Conservation (phyloP, 2,113 vertebrate genomes). For the Nothocercus julius region DNA sequence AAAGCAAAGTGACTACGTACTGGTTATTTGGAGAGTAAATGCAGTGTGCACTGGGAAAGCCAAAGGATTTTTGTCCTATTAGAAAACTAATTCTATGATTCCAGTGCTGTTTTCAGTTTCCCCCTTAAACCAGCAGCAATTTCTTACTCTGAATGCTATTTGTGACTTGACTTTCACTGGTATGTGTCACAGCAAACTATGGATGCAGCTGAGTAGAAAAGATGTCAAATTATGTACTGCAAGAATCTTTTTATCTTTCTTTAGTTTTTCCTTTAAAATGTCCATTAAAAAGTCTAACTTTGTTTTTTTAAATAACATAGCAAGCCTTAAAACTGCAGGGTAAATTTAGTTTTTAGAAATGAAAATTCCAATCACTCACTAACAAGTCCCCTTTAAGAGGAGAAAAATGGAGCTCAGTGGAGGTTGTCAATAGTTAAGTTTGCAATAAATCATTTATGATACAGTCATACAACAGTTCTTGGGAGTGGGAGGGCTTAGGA, state of each 20-base stretch:
- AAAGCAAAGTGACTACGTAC: background rate
- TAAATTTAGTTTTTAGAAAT: background rate
- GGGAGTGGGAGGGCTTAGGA: background rate
- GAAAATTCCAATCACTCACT: background rate
- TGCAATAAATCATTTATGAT: constrained; percentile 7
- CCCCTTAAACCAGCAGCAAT: background rate
- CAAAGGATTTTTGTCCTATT: background rate
- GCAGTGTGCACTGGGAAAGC: background rate
- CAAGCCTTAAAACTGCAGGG: background rate
- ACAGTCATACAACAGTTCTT: background rate
- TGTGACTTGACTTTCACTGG: background rate
- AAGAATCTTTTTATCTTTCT: background rate
- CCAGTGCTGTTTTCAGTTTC: background rate
- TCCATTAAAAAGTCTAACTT: background rate
- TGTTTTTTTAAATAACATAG: background rate
- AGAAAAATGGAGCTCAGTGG: background rate
- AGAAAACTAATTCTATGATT: background rate
- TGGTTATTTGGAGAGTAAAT: background rate
- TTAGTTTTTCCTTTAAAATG: background rate
- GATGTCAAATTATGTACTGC: background rate
- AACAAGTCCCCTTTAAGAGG: background rate
- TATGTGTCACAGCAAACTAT: background rate
- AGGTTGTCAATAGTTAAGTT: background rate
- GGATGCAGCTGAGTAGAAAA: background rate
- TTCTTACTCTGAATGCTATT: background rate